Conservation (phyloP, 2,797 vertebrate genomes). For the Psittacula derbiana region DNA sequence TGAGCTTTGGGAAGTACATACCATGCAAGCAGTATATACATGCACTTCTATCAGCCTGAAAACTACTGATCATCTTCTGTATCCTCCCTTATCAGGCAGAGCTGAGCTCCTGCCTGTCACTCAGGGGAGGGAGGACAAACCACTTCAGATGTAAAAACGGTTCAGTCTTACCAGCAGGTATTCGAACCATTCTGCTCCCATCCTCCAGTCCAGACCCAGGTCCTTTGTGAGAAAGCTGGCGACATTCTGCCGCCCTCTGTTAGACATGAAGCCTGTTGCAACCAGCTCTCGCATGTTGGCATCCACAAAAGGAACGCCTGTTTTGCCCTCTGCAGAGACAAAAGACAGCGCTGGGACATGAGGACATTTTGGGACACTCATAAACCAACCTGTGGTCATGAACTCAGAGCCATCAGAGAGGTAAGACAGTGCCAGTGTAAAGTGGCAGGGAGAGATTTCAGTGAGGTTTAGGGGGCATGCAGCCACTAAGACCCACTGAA, state of each 20-base stretch:
- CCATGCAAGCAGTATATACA: neutral
- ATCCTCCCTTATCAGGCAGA: neutral
- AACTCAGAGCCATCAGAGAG: neutral
- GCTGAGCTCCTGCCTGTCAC: neutral
- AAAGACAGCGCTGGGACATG: neutral
- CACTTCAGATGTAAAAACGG: neutral
- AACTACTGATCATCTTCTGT: neutral
- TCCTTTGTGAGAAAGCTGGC: conserved; percentile 89
- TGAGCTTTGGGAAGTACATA: neutral
- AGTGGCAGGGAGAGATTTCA: neutral
- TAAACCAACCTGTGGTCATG: neutral
- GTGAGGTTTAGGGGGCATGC: neutral
- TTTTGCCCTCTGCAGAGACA: conserved; percentile 77
- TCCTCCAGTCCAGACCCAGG: conserved; percentile 85
- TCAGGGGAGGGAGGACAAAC: neutral
- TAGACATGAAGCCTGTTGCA: conserved; percentile 85
- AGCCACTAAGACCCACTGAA: neutral
- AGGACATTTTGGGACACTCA: neutral
- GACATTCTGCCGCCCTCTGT: conserved; percentile 86
- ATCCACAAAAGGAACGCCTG: conserved; percentile 86
- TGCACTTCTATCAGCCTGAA: neutral
- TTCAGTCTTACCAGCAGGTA: conserved; percentile 77
- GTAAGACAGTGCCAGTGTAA: neutral
- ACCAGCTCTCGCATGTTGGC: conserved; percentile 86
- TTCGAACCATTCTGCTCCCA: conserved; percentile 87